Percentiles rank a stretch among this genome's conserved stretches.
Conservation (phyloP, 2,797 vertebrate genomes). For the Lophius americanus region DNA sequence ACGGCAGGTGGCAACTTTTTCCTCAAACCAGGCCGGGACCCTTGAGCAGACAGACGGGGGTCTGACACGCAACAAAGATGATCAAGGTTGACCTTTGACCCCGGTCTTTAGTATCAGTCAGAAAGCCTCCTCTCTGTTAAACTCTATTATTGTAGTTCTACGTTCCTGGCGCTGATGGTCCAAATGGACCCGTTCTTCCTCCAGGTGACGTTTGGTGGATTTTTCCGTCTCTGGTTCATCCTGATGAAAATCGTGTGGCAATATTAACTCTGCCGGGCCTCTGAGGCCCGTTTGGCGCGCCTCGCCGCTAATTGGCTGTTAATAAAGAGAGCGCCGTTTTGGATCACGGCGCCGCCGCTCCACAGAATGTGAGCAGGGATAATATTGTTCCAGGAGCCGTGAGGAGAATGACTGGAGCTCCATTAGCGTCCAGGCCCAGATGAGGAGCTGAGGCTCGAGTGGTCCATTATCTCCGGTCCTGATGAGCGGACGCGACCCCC, state of each 20-base stretch:
- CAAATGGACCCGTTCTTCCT: not conserved
- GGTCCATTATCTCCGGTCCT: constrained; percentile 90
- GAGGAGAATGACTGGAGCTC: constrained; percentile 86
- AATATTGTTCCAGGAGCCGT: constrained; percentile 90
- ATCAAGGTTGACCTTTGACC: too few species aligned
- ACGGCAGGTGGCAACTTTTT: too few species aligned
- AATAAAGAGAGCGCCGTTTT: constrained; percentile 82
- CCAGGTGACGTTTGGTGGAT: not conserved
- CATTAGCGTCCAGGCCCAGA: constrained; percentile 82
- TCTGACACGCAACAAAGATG: too few species aligned
- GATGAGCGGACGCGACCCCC: constrained; percentile 82
- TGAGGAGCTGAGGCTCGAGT: constrained; percentile 85
- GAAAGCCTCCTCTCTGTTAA: too few species aligned
- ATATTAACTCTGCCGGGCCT: constrained; percentile 69
- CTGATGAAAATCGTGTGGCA: constrained; percentile 61
- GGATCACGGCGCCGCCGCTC: constrained; percentile 82
- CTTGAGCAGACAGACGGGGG: too few species aligned
- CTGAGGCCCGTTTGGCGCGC: constrained; percentile 67
- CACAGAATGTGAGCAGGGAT: constrained; percentile 79
- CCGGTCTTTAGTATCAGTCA: too few species aligned
- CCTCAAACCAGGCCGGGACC: too few species aligned
- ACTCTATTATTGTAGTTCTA: too few species aligned
- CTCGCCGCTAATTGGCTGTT: constrained; percentile 80
- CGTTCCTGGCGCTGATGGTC: too few species aligned
- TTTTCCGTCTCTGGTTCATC: not conserved